These are phyloP conservation scores for Tiliacea citrago DNA, from an alignment of 2,888 invertebrate species.

Conservation along the genomic window DNA sequence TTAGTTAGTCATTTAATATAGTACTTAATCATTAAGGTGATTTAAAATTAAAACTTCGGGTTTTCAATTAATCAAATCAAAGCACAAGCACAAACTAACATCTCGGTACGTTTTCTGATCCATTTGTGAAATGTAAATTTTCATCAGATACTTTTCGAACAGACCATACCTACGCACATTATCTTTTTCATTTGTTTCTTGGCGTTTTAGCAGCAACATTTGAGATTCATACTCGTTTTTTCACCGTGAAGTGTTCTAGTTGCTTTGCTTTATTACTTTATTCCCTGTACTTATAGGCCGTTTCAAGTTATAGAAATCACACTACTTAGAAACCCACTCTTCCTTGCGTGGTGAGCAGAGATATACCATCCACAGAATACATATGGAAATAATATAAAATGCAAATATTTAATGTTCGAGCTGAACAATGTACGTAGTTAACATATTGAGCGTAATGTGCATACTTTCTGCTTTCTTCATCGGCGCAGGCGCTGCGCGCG, in stretches of 20 bases:
- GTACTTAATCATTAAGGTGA: background rate
- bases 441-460: constrained; percentile 54
- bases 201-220: background rate
- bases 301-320: background rate
- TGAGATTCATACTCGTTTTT: background rate
- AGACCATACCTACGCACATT: background rate
- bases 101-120: background rate
- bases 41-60: background rate
- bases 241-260: background rate
- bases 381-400: constrained; percentile 53
- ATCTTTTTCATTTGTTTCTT: background rate
- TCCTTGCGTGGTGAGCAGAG: constrained; percentile 43
- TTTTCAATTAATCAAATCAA: background rate
- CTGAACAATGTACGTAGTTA: constrained; percentile 53
- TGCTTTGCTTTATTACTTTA: background rate
- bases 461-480: constrained; percentile 68
- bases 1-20: background rate
- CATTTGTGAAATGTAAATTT: background rate
- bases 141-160: background rate
- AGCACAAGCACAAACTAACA: background rate
- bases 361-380: constrained; percentile 25
- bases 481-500: constrained; percentile 39
- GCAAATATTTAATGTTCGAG: constrained; percentile 40
- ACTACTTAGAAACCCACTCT: constrained; percentile 2
- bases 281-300: no score